A percentile compares a stretch with the other conserved stretches of the same genome.
Evolutionary conservation across 2,888 invertebrate species (phyloP).

Genomic region (Epirrhoe tristata): DNA sequence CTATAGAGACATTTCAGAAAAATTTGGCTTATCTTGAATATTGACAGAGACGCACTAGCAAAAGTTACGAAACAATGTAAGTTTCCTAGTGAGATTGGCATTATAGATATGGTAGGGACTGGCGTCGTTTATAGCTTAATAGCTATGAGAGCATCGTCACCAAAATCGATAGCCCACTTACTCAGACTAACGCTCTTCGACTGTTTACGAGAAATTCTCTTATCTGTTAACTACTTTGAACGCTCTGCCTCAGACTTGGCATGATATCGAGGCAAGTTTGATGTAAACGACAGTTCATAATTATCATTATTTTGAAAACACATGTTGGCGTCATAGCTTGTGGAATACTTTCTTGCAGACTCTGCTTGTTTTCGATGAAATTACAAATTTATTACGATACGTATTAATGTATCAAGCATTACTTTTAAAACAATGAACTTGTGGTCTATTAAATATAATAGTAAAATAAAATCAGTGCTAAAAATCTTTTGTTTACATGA

Average conservation of each 20-base stretch:
- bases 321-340: background rate
- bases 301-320: background rate
- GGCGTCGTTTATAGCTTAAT: slow-evolving; percentile 51
- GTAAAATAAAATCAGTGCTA: background rate
- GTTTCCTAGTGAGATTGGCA: slow-evolving; percentile 43
- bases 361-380: no score
- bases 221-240: slow-evolving; percentile 53
- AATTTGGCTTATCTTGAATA: slow-evolving; percentile 8
- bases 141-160: slow-evolving; percentile 45
- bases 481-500: slow-evolving; percentile 22
- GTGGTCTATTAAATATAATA: background rate
- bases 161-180: slow-evolving; percentile 62
- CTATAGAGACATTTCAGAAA: slow-evolving; percentile 25
- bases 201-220: slow-evolving; percentile 45
- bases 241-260: slow-evolving; percentile 40
- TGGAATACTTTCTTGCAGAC: no score
- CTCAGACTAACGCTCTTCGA: slow-evolving; percentile 46
- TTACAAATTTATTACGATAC: no score
- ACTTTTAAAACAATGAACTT: background rate
- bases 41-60: slow-evolving; percentile 15
- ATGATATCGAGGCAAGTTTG: slow-evolving; percentile 37
- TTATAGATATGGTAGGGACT: slow-evolving; percentile 38
- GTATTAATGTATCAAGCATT: background rate
- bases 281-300: background rate
- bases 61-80: slow-evolving; percentile 55